These are phyloP conservation scores for Tokudaia muenninki DNA, from an alignment of 2,797 vertebrate species.

Conservation along the genomic window DNA sequence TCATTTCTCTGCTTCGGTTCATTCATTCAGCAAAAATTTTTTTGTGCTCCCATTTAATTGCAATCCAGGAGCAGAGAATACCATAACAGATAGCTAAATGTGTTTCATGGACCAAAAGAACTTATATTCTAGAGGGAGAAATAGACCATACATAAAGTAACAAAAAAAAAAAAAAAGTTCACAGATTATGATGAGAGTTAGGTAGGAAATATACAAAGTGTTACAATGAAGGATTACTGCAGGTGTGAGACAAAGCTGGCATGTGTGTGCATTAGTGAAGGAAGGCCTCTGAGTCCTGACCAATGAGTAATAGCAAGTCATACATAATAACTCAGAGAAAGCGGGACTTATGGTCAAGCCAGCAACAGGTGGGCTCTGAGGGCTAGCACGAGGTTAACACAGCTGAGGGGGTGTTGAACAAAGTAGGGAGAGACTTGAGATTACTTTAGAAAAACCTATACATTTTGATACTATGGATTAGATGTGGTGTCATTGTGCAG, in stretches of 20 bases:
- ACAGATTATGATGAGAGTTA: background rate
- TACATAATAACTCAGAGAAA: background rate
- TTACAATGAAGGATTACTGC: background rate
- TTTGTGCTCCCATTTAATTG: background rate
- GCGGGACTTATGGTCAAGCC: background rate
- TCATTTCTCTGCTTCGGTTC: constrained; percentile 32
- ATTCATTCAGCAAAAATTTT: constrained; percentile 15
- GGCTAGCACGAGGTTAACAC: background rate
- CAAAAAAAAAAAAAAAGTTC: background rate
- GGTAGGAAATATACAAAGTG: background rate
- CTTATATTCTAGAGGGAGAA: constrained; percentile 11
- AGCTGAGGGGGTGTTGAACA: background rate
- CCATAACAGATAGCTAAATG: background rate
- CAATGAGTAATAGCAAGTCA: background rate
- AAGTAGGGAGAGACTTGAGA: background rate
- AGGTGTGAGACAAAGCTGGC: background rate
- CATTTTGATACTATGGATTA: background rate
- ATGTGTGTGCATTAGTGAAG: background rate
- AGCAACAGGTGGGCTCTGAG: background rate
- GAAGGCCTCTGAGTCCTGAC: background rate
- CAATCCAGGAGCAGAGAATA: background rate
- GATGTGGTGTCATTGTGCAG: background rate
- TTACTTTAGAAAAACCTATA: background rate
- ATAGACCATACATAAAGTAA: background rate
- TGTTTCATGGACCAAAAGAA: background rate